These are phyloP conservation scores for Apodemus agrarius DNA, from an alignment of 2,797 vertebrate genomes.

Conservation along the genomic window DNA sequence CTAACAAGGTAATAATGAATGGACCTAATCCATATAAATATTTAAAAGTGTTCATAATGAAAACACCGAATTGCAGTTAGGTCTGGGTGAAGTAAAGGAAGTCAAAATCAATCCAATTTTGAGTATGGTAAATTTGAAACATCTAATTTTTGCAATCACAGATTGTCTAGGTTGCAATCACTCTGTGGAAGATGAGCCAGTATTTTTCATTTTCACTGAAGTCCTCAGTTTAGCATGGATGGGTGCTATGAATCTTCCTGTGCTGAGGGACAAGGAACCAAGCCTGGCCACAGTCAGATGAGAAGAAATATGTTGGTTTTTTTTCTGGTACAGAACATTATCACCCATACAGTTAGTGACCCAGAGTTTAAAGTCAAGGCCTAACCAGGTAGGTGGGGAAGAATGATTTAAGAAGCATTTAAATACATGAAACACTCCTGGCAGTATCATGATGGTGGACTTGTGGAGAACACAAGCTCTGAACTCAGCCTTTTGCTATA, in stretches of 20 bases:
- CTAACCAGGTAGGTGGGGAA: not conserved
- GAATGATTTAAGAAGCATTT: not conserved
- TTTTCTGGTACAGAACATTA: not conserved
- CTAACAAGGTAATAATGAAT: not conserved
- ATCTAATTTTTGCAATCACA: constrained; percentile 18
- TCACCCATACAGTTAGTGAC: not conserved
- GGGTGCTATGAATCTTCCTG: not conserved
- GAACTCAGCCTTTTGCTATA: not conserved
- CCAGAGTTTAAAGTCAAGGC: constrained; percentile 1
- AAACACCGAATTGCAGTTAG: constrained; percentile 1
- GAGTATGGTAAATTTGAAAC: not conserved
- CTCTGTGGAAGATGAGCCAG: not conserved
- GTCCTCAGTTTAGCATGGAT: not conserved
- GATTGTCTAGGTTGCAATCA: not conserved
- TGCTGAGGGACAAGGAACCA: not conserved
- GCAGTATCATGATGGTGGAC: not conserved
- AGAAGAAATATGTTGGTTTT: not conserved
- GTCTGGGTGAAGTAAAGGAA: not conserved
- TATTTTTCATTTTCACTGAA: not conserved
- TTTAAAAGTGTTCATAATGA: constrained; percentile 19
- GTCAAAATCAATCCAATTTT: constrained; percentile 28
- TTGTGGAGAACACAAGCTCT: not conserved
- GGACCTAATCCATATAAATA: constrained; percentile 11
- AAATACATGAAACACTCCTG: not conserved
- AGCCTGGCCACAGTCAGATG: not conserved